Evolutionary conservation across 1,140 invertebrate species (phyloP).

Genomic region (Dryas iulia): DNA sequence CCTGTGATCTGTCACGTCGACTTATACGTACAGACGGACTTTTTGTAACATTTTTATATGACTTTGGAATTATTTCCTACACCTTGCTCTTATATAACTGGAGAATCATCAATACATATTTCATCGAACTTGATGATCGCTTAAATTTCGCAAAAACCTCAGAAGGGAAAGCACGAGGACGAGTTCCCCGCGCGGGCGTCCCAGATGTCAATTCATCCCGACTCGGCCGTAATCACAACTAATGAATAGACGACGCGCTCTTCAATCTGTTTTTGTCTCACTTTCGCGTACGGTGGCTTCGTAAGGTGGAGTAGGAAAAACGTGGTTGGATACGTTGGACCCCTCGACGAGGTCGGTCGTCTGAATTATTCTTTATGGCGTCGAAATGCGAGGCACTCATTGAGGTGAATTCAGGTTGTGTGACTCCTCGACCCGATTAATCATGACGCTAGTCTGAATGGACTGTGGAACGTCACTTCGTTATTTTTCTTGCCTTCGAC

Average conservation of each 20-base stretch:
- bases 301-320: conserved; percentile 53
- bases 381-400: conserved; percentile 71
- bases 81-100: background rate
- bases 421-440: conserved; percentile 69
- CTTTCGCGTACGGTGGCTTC: conserved; percentile 41
- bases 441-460: conserved; percentile 60
- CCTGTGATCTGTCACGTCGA: conserved; percentile 26
- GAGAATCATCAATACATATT: conserved; percentile 36
- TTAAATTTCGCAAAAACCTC: conserved; percentile 69
- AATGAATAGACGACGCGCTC: conserved; percentile 72
- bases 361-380: conserved; percentile 74
- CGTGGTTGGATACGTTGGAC: conserved; percentile 47
- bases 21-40: conserved; percentile 3
- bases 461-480: conserved; percentile 46
- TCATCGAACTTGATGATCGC: conserved; percentile 50
- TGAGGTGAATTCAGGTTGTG: conserved; percentile 71
- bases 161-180: conserved; percentile 61
- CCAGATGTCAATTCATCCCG: conserved; percentile 75
- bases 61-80: conserved; percentile 10
- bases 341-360: conserved; percentile 51
- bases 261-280: conserved; percentile 59
- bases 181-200: conserved; percentile 51
- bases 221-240: conserved; percentile 65
- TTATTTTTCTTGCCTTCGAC: conserved; percentile 37
- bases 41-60: background rate